These are phyloP conservation scores for Columbina picui DNA, from an alignment of 2,113 vertebrate genomes.

Conservation along the genomic window DNA sequence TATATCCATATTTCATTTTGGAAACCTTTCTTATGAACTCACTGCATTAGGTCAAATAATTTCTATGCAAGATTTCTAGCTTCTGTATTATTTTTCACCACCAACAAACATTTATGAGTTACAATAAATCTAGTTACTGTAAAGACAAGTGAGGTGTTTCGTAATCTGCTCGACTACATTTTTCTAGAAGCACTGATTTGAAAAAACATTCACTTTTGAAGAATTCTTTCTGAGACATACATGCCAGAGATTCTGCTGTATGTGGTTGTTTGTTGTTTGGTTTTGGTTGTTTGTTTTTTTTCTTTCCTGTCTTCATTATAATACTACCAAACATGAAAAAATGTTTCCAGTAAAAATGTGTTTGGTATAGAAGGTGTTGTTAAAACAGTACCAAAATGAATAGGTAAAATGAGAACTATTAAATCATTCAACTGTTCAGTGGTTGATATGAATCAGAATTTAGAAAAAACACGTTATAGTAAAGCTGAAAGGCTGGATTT, in stretches of 20 bases:
- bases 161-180: neutral
- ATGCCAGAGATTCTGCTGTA: neutral
- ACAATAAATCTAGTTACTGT: neutral
- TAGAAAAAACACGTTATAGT: neutral
- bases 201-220: neutral
- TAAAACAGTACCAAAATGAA: neutral
- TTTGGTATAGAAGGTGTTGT: neutral
- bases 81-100: neutral
- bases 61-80: neutral
- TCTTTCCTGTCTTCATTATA: neutral
- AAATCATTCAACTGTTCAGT: neutral
- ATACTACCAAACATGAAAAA: neutral
- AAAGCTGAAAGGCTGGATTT: neutral
- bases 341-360: neutral
- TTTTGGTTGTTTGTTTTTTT: neutral
- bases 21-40: neutral
- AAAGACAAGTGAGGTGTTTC: neutral
- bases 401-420: neutral
- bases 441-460: neutral
- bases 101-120: neutral
- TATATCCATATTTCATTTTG: neutral
- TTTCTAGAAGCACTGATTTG: neutral
- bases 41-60: neutral
- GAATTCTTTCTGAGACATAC: neutral
- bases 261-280: neutral